Evolutionary conservation across 2,888 invertebrate genomes (phyloP).

Genomic region (Mythimna albipuncta): DNA sequence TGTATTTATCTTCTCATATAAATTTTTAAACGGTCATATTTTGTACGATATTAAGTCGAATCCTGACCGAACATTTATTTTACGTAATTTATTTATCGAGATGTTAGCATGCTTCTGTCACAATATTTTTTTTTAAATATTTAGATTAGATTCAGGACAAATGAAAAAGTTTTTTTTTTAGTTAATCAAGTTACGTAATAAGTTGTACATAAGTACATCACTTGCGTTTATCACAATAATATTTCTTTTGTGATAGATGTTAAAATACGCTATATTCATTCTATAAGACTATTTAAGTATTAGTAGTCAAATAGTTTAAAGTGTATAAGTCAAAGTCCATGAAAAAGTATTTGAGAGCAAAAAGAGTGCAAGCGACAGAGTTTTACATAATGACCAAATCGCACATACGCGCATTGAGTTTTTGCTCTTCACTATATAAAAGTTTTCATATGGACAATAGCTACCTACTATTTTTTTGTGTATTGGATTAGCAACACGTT

Average conservation of each 20-base stretch:
- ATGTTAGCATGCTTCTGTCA: not conserved
- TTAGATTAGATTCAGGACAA: conserved; percentile 4
- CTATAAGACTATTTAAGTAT: conserved; percentile 29
- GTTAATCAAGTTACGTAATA: not conserved
- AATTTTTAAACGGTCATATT: conserved; percentile 14
- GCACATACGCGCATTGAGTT: not conserved
- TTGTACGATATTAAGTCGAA: conserved; percentile 14
- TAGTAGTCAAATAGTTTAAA: conserved; percentile 38
- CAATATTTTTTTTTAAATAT: not conserved
- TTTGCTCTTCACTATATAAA: not conserved
- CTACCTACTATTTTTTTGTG: not conserved
- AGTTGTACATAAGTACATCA: conserved; percentile 10
- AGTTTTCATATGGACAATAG: not conserved
- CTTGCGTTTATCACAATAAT: conserved; percentile 21
- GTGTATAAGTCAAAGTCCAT: conserved; percentile 38
- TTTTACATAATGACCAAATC: not conserved
- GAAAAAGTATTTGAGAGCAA: conserved; percentile 6
- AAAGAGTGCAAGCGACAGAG: conserved; percentile 34
- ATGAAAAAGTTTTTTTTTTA: conserved; percentile 7
- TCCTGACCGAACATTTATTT: not conserved
- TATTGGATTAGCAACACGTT: not conserved
- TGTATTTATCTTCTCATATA: conserved; percentile 9
- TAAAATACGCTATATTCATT: conserved; percentile 19
- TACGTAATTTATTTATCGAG: conserved; percentile 1
- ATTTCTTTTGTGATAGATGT: conserved; percentile 36